Base-by-base conservation (phyloP, 2,797 vertebrate species). In the Megalops cyprinoides region DNA sequence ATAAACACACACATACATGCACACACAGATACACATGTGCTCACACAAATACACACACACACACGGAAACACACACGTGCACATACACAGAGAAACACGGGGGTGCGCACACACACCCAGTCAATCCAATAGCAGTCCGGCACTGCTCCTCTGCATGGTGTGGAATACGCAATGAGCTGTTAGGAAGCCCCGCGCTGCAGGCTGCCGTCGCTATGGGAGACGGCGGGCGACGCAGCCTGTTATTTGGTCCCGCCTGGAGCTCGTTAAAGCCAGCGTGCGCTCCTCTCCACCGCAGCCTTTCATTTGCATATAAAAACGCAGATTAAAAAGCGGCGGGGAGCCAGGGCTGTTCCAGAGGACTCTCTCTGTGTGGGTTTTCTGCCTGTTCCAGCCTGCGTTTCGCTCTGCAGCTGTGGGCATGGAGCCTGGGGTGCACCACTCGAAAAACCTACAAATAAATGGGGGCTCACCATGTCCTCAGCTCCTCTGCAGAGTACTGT, bases 231-330 rank as follows among this genome's bases (percentile, higher is more conserved):
- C 60, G 20, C 62, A 80, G 34, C 79, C 65, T 77, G 74, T 81
- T 83, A 74, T 83, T 83, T 81, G 51, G 51, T 42, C 49, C 74
- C 53, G 73, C 65, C 78, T 58, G 48, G 58, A 83, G 78, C 73
- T 71, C 56, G 69, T 69, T 58, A 79, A 74, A 79, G 78, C 60
- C 2, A 25, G 37, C 25, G 15, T 49, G 14, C 78, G 56, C 69
- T 44, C 69, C 34, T 65, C 48, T 69, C 58, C 15, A 23, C 25
- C 76, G 7, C 23, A 78, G 55, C 34, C 74, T 76, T 55, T 81
- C 75, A 76, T 81, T 81, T 62, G 60, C 80, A 81, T 81, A 76
- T 77, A 81, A 81, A 81, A 76, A 80, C 76, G 79, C 79, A 80
- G 79, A 80, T 80, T 80, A 80, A 80, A 80, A 80, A 73, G 73